Evolutionary conservation across 1,140 invertebrate species (phyloP).

Genomic region (Nixonia krombeini): DNA sequence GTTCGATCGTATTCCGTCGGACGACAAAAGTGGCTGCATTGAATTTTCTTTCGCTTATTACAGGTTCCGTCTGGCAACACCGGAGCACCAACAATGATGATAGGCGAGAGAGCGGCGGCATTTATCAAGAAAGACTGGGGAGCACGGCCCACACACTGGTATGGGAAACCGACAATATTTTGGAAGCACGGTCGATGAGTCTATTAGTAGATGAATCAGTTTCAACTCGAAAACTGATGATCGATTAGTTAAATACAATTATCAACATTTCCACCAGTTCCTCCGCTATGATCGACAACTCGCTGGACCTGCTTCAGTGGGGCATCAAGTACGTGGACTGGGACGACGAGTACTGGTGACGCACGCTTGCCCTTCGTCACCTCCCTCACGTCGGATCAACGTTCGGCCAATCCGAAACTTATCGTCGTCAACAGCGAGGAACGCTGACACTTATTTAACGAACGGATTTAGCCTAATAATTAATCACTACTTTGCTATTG

Average conservation of each 20-base stretch:
- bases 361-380: no score
- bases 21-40: no score
- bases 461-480: no score
- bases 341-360: conserved; percentile 55
- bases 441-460: no score
- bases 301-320: conserved; percentile 61
- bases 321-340: conserved; percentile 62
- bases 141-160: conserved; percentile 52
- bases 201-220: conserved; percentile 5
- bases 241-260: conserved; percentile 19
- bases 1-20: no score
- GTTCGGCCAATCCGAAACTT: not conserved
- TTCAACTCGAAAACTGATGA: conserved; percentile 3
- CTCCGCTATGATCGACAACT: conserved; percentile 47
- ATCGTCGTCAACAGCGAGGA: not conserved
- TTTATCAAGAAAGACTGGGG: conserved; percentile 71
- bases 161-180: conserved; percentile 43
- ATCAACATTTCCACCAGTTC: conserved; percentile 51
- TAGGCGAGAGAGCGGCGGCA: conserved; percentile 72
- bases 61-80: conserved; percentile 70
- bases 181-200: conserved; percentile 36
- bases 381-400: not conserved
- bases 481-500: no score
- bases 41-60: not conserved
- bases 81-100: conserved; percentile 74